Evolutionary conservation across 2,113 vertebrate species (phyloP), one percentile per base, ranked within the genome.

Genomic region (Lagopus muta): DNA sequence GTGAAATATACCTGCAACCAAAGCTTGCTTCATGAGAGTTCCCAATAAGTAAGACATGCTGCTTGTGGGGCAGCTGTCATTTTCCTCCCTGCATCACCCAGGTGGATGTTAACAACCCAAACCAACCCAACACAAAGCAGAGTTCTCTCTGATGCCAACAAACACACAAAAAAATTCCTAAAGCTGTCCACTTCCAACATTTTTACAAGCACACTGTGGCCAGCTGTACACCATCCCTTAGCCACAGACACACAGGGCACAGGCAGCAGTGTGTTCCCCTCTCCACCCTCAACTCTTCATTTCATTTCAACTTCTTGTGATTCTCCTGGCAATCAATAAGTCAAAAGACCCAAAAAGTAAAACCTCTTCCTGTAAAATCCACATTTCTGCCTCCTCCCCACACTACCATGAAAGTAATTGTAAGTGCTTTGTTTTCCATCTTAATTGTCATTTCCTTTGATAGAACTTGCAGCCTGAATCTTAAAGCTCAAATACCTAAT

Each of bases 371-470:
- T 2, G 0, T 25, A 82, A 76, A 95, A 17, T 8, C 20, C 86
- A 83, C 25, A 67, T 45, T 71, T 90, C 74, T 82, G 72, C 64
- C 76, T 95, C 80, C 79, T 91, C 79, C 77, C 64, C 69, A 60
- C 9, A 42, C 30, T 77, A 81, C 43, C 82, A 90, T 0, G 0
- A 12, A 89, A 92, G 45, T n/a, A 82, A 88, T 78, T 83, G 34
- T 57, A 91, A 86, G 43, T 22, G 45, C 62, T 90, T 90, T 91
- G 82, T 89, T 93, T 76, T 80, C 47, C 28, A 10, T 48, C 38
- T 89, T 85, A 76, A 62, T 79, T 91, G 79, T 64, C 11, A 67
- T 64, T 93, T 96, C 91, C 91, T 88, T 67, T 55, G 66, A 86
- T 18, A 94, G 88, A 94, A 80, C 43, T 75, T 78, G 36, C 43